Base-by-base conservation (phyloP, 2,797 vertebrate species). In the Craterocephalus amniculus region DNA sequence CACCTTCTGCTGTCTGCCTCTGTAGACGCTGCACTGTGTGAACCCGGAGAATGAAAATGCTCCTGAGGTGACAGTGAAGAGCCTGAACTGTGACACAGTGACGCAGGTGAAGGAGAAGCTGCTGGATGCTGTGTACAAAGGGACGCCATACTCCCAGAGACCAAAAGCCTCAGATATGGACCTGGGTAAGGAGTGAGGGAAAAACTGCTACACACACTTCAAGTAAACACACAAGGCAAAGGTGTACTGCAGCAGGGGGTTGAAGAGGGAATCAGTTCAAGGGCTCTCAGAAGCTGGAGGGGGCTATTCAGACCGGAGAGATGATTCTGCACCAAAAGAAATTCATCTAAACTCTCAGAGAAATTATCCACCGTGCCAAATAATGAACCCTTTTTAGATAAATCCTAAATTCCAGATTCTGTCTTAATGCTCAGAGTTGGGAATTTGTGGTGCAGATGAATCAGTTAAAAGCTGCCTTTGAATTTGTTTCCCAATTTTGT, bases 71-170 rank as follows among this genome's bases (percentile, higher is more conserved):
- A 96, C 96, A 0, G 98, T 99, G 56, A 99, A 99, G 89, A 97
- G 96, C 35, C 93, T 99, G 67, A 99, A 99, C 93, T 99, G 98
- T 0, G 98, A 99, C 94, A 99, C 98, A 0, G 96, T 99, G 91
- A 99, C 95, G 0, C 98, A 99, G 82, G 97, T 99, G 88, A 99
- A 99, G 78, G 98, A 99, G 92, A 99, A 99, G 87, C 93, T 99
- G 43, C 93, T 99, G 85, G 98, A 99, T 0, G 97, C 98, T 0
- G 96, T 98, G 58, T 99, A 99, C 90, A 99, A 99, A 86, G 97
- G 97, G 0, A 98, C 97, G 0, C 98, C 98, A 1, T 99, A 99
- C 87, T 99, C 98, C 13, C 98, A 99, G 91, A 92, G 98, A 71
- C 98, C 97, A 24, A 99, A 99, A 87, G 97, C 97, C 0, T 96